A percentile compares a stretch with the other conserved stretches of the same genome.
Evolutionary conservation across 2,797 vertebrate species (phyloP).

Genomic region (Anisognathus igniventris): DNA sequence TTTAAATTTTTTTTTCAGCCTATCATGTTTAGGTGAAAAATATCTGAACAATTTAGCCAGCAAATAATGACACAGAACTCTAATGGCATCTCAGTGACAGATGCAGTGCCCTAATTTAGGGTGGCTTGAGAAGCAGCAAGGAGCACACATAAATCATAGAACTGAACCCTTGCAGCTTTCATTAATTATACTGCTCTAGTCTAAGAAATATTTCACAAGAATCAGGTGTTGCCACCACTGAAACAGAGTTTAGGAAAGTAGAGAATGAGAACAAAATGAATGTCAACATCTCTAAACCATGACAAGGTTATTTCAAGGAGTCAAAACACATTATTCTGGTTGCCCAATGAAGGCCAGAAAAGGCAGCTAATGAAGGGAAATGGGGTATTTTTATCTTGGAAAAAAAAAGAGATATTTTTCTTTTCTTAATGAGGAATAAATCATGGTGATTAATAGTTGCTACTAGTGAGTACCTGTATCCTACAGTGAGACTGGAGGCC

Average conservation of each 20-base stretch:
- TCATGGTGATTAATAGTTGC: not conserved
- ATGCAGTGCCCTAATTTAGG: not conserved
- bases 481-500: not conserved
- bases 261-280: not conserved
- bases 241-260: not conserved
- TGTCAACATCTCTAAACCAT: not conserved
- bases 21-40: not conserved
- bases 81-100: not conserved
- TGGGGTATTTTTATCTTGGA: not conserved
- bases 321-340: not conserved
- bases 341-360: not conserved
- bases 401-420: rapidly evolving
- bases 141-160: not conserved
- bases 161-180: not conserved
- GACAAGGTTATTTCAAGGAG: not conserved
- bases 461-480: not conserved
- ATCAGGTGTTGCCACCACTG: not conserved
- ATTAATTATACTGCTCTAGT: not conserved
- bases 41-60: not conserved
- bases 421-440: not conserved
- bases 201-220: not conserved
- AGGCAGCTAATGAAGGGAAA: not conserved
- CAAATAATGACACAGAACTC: not conserved
- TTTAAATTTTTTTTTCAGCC: not conserved
- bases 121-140: not conserved